Evolutionary conservation across 2,113 vertebrate genomes (phyloP), one percentile per base, ranked within the genome.

Genomic region (Labeo rohita): DNA sequence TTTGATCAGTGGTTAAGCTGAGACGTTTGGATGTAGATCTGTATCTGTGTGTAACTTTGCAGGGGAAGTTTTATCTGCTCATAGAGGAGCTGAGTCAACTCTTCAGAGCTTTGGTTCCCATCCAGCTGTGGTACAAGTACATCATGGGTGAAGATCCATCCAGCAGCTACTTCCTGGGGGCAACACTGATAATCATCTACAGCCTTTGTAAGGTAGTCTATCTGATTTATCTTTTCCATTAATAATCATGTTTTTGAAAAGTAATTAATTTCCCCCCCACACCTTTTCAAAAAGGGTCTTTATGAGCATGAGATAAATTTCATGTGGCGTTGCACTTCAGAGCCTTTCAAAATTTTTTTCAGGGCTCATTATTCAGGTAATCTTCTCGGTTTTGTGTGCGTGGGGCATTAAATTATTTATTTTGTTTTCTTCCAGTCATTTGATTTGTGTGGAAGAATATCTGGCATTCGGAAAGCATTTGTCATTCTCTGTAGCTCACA

Each of bases 81-180:
- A 97, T 99, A 2, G 98, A 99, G 91, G 98, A 99, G 93, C 92
- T 98, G 92, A 99, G 98, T 94, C 98, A 99, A 94, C 96, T 99
- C 89, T 97, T 98, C 90, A 96, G 98, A 12, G 98, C 97, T 0
- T 94, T 99, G 8, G 96, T 99, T 18, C 98, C 98, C 90, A 97
- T 99, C 95, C 98, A 99, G 96, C 93, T 99, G 81, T 99, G 98
- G 98, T 99, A 98, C 89, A 98, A 98, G 86, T 99, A 98, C 95
- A 99, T 99, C 93, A 97, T 99, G 96, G 97, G 96, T 2, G 97
- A 98, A 0, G 97, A 99, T 83, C 95, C 98, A 0, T 97, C 98
- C 76, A 96, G 94, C 92, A 97, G 97, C 91, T 99, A 99, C 94
- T 96, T 99, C 92, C 95, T 99, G 21, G 97, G 98, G 6, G 97